Evolutionary conservation across 2,113 vertebrate species (phyloP), one percentile per base, ranked within the genome.

Genomic region (Gadus macrocephalus): DNA sequence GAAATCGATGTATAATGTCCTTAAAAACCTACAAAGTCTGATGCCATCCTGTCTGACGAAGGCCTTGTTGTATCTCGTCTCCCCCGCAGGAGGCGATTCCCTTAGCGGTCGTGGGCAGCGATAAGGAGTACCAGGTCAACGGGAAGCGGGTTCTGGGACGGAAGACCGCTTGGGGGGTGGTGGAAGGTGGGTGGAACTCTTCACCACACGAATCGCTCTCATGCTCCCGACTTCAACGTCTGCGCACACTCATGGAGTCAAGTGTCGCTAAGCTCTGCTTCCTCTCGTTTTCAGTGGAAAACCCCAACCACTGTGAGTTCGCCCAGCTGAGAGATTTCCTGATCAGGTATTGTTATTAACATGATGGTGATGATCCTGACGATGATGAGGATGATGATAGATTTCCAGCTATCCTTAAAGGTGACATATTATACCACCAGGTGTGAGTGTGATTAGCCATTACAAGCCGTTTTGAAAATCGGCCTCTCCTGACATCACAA

Each of bases 71-170:
- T 15, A 20, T 61, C n/a, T 61, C 25, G 27, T 73, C 67, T 79
- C 42, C 31, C 27, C 81, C 28, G 9, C 91, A 99, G 96, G 97
- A 99, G 89, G 91, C 91, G 70, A 98, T 98, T 95, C 97, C 97
- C 63, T 98, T 98, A 15, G 97, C 97, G 14, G 96, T 98, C 72
- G 96, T 98, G 79, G 96, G 97, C 71, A 98, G 97, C 0, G 96
- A 99, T 88, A 98, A 96, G 89, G 97, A 99, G 78, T 97, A 98
- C 81, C 96, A 98, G 87, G 96, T 97, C 77, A 98, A 97, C 14
- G 92, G 95, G 70, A 99, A 98, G 85, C 92, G 95, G 49, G 93
- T 98, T 81, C 92, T 99, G 64, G 97, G 97, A 42, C 92, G 97
- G 78, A 98, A 98, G 90, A 98, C 96, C 1, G 91, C 95, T 0